Conservation (phyloP, 1,140 invertebrate genomes). For the Micrasema longulum region DNA sequence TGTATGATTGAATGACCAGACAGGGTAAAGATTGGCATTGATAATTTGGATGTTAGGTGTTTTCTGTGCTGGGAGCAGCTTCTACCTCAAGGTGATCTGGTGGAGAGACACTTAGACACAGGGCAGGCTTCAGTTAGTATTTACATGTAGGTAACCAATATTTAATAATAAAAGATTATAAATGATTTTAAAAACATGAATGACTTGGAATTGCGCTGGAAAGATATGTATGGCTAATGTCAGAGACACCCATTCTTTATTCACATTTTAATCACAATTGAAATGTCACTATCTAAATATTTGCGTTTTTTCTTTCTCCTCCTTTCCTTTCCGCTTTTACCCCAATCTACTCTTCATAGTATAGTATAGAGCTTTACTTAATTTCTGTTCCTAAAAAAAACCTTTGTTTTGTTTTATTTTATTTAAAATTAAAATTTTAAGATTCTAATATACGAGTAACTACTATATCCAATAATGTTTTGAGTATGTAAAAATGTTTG, state of each 20-base stretch:
- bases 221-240: not conserved
- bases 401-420: too few species aligned
- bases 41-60: slow-evolving; percentile 16
- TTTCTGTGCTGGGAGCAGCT: slow-evolving; percentile 7
- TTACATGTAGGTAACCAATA: not conserved
- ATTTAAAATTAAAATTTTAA: too few species aligned
- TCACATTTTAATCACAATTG: too few species aligned
- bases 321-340: not conserved
- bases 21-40: slow-evolving; percentile 18
- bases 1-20: too few species aligned
- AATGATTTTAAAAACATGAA: not conserved
- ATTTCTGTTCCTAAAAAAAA: too few species aligned
- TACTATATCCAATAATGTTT: too few species aligned
- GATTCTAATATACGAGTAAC: too few species aligned
- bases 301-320: too few species aligned
- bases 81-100: slow-evolving; percentile 24
- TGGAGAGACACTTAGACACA: slow-evolving; percentile 13
- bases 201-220: not conserved
- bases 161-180: not conserved
- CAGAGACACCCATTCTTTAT: not conserved
- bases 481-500: too few species aligned
- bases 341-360: too few species aligned
- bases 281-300: too few species aligned
- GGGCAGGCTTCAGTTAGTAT: not conserved
- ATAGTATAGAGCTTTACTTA: too few species aligned